Evolutionary conservation across 2,113 vertebrate genomes (phyloP).

Genomic region (Dicaeum eximium): DNA sequence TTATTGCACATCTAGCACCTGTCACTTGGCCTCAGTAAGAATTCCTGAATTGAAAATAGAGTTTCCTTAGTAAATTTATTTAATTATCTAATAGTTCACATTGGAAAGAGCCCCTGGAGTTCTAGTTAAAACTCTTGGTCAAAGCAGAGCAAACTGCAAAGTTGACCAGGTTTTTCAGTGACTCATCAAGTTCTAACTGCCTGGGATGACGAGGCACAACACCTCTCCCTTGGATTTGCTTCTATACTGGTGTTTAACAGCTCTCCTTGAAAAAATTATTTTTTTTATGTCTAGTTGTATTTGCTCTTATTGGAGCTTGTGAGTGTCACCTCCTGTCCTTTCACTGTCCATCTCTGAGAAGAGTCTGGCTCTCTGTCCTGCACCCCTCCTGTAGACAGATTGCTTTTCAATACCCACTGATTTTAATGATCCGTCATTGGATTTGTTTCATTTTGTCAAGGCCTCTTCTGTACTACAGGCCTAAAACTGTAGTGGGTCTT

Average conservation of each 20-base stretch:
- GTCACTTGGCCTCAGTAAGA: background rate
- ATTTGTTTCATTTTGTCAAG: background rate
- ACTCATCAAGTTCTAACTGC: background rate
- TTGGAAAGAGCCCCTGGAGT: background rate
- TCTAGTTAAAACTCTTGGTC: background rate
- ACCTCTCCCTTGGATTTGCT: background rate
- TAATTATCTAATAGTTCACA: background rate
- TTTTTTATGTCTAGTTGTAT: background rate
- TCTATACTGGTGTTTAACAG: background rate
- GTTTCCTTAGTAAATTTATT: background rate
- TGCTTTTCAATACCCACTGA: background rate
- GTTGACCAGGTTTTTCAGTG: background rate
- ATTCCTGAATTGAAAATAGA: background rate
- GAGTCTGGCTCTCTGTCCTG: background rate
- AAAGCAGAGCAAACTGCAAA: background rate
- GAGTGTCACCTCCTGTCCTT: background rate
- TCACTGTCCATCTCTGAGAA: background rate
- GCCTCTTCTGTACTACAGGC: background rate
- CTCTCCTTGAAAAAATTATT: background rate
- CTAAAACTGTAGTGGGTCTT: background rate
- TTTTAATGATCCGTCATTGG: background rate
- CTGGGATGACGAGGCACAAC: background rate
- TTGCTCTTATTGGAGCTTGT: background rate
- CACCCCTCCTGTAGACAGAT: background rate
- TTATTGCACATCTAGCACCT: background rate